These are phyloP conservation scores for Danio tinwini DNA, from an alignment of 2,797 vertebrate genomes.

Conservation along the genomic window DNA sequence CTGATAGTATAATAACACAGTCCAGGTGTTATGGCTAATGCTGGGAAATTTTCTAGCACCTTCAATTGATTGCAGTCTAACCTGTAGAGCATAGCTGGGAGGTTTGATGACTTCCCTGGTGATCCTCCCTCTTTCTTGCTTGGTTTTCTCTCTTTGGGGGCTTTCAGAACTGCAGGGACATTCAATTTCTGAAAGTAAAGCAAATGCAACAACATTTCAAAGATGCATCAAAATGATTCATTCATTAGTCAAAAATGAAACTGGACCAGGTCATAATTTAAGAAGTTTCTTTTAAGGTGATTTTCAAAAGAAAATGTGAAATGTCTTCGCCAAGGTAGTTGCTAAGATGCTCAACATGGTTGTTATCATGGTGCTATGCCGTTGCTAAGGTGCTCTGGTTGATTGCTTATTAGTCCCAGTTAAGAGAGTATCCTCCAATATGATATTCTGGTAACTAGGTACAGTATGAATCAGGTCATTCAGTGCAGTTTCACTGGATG, in stretches of 20 bases:
- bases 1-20: not conserved
- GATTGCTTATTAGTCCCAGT: no score
- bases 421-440: no score
- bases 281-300: not conserved
- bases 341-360: no score
- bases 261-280: not conserved
- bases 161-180: constrained; percentile 89
- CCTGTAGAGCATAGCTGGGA: constrained; percentile 96
- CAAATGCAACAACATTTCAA: constrained; percentile 2
- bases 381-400: not conserved
- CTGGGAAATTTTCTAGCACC: not conserved
- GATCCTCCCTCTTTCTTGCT: constrained; percentile 96
- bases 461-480: not conserved
- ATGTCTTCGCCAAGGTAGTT: not conserved
- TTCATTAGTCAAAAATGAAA: not conserved
- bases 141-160: constrained; percentile 95
- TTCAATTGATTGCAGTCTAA: constrained; percentile 50
- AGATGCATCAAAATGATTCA: not conserved
- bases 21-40: not conserved
- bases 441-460: not conserved
- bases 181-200: constrained; percentile 85
- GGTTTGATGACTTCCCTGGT: constrained; percentile 85
- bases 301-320: not conserved
- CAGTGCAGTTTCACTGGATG: not conserved
- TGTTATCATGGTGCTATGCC: not conserved